A percentile compares a stretch with the other conserved stretches of the same genome.
These are phyloP conservation scores for Danio tinwini DNA, from an alignment of 2,797 vertebrate genomes.

Conservation along the genomic window DNA sequence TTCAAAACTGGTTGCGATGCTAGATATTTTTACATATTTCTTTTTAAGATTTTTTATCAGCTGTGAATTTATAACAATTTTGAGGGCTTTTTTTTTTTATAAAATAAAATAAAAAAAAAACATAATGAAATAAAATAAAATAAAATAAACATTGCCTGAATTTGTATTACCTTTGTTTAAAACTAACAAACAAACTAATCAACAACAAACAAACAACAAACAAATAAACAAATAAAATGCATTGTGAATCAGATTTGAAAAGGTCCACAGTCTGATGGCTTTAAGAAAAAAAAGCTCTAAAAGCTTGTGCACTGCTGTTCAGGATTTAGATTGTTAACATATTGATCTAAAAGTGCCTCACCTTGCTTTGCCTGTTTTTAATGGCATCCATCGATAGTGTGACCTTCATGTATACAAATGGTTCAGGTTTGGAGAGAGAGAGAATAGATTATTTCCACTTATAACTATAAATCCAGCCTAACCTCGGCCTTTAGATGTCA, in stretches of 20 bases:
- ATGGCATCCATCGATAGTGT: conserved; percentile 76
- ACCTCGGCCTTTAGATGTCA: conserved; percentile 71
- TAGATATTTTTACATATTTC: neutral
- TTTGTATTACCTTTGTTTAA: neutral
- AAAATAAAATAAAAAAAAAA: no score
- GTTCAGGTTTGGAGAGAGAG: conserved; percentile 71
- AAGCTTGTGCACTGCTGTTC: conserved; percentile 47
- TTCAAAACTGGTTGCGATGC: neutral
- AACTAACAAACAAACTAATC: no score
- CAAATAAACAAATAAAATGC: neutral
- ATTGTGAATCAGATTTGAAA: conserved; percentile 47
- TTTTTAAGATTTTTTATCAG: neutral
- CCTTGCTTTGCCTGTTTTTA: conserved; percentile 79
- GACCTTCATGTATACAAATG: conserved; percentile 83
- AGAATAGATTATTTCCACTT: conserved; percentile 78
- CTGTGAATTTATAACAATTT: neutral
- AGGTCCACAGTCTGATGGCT: conserved; percentile 68
- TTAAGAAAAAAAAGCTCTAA: conserved; percentile 38
- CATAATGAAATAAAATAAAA: no score
- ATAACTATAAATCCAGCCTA: conserved; percentile 75
- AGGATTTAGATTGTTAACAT: conserved; percentile 68
- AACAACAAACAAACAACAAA: no score
- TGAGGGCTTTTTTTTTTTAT: no score
- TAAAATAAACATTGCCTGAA: neutral
- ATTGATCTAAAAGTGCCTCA: conserved; percentile 78